These are phyloP conservation scores for Pteronotus mesoamericanus DNA, from an alignment of 2,797 vertebrate genomes.

Conservation along the genomic window DNA sequence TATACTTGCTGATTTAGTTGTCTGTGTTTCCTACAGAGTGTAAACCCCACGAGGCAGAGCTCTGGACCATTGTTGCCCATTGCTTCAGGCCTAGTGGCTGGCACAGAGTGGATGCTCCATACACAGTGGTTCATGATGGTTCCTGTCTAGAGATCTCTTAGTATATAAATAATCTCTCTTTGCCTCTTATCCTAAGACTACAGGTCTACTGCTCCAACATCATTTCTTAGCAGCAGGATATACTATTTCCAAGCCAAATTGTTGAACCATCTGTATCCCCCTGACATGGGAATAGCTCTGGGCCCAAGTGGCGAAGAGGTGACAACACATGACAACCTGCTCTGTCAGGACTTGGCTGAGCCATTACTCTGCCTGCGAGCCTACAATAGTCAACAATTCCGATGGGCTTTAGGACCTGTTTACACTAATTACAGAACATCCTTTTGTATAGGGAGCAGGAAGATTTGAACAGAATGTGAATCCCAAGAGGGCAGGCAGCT, in stretches of 20 bases:
- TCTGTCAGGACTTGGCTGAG: conserved; percentile 47
- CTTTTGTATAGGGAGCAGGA: conserved; percentile 36
- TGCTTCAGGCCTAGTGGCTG: not conserved
- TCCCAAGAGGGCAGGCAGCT: not conserved
- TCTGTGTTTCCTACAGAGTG: not conserved
- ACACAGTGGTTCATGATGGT: not conserved
- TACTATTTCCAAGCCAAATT: not conserved
- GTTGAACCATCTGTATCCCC: not conserved
- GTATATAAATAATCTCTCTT: not conserved
- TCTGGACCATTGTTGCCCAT: not conserved
- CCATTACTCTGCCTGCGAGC: conserved; percentile 22
- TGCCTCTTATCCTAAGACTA: not conserved
- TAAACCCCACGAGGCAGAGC: not conserved
- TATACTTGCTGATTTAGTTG: not conserved
- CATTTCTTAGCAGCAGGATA: not conserved
- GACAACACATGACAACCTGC: not conserved
- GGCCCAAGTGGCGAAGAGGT: not conserved
- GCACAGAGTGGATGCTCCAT: not conserved
- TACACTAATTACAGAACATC: conserved; percentile 58
- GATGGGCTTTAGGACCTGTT: conserved; percentile 23
- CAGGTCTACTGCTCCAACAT: not conserved
- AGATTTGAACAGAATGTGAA: not conserved
- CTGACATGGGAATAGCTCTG: not conserved
- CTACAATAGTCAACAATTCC: conserved; percentile 42
- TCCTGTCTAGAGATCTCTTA: not conserved